A percentile compares a stretch with the other conserved stretches of the same genome.
These are phyloP conservation scores for Gryon sp. DNA, from an alignment of 1,140 invertebrate genomes.

Conservation along the genomic window DNA sequence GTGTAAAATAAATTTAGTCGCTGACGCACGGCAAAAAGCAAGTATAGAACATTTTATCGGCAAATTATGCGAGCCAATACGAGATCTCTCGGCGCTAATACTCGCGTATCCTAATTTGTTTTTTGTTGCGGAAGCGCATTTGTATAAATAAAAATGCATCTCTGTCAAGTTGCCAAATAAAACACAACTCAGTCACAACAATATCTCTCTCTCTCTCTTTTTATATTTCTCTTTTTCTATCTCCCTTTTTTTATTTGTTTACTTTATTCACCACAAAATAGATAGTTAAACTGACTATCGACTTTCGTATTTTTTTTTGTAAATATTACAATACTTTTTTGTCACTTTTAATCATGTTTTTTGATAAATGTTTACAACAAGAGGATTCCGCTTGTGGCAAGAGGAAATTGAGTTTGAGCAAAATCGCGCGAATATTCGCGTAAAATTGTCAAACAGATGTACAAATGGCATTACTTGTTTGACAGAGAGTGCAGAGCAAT, in stretches of 20 bases:
- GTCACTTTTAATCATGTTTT: conserved; percentile 6
- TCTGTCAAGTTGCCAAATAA: neutral
- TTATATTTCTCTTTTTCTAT: neutral
- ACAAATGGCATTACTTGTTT: conserved; percentile 67
- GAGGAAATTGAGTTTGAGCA: too few relatives aligned
- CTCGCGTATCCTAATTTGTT: conserved; percentile 22
- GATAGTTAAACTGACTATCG: too few relatives aligned
- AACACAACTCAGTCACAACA: neutral
- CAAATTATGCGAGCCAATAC: neutral
- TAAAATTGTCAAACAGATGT: conserved; percentile 62
- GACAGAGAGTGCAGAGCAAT: conserved; percentile 72
- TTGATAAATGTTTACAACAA: conserved; percentile 31
- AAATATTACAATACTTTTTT: too few relatives aligned
- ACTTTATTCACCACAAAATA: too few relatives aligned
- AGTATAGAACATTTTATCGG: neutral
- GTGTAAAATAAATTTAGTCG: conserved; percentile 14
- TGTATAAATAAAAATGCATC: neutral
- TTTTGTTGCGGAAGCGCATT: conserved; percentile 41
- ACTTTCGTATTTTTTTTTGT: too few relatives aligned
- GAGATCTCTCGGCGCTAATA: conserved; percentile 10
- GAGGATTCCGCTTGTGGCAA: conserved; percentile 52
- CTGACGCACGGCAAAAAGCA: neutral
- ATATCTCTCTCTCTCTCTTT: neutral
- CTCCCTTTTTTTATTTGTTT: too few relatives aligned
- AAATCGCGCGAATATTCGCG: conserved; percentile 50